Evolutionary conservation across 2,113 vertebrate genomes (phyloP), one percentile per base, ranked within the genome.

Genomic region (Pimephales promelas): DNA sequence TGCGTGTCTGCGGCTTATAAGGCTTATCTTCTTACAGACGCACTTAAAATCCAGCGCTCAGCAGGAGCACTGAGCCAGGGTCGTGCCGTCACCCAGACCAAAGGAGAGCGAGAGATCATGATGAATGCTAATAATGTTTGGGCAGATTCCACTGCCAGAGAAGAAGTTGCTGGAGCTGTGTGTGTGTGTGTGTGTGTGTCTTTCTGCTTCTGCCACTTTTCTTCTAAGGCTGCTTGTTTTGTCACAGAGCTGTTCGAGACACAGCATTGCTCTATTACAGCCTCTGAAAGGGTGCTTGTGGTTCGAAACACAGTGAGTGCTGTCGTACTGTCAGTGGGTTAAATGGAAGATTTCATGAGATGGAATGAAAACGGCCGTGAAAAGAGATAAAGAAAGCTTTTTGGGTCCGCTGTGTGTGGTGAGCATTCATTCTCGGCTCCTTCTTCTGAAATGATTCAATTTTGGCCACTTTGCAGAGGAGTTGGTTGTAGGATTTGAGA

Each of bases 21-120:
- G 82, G 43, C 78, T 83, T 54, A 83, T 79, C 75, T 84, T 59
- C 78, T 81, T 87, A 84, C 66, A 86, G 52, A 49, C 43, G 20
- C 52, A 40, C 74, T 86, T 77, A 83, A 76, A 68, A 70, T 81
- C 79, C 79, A 68, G 24, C 31, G 28, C 72, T 85, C 56, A 34
- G 43, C 47, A 61, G 61, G 80, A 78, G 61, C 71, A 49, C 61
- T 78, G 62, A 28, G 73, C 26, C 14, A 52, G 70, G 85, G 74
- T 64, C 43, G 72, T 14, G 66, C 61, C n/a, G 56, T 83, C 64
- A 86, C 72, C 22, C 54, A 83, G 71, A 83, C 54, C 26, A 31
- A 74, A 20, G 11, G 59, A 49, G 56, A 71, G n/a, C 14, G 45
- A 76, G 43, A 72, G 68, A 83, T 68, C 9, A 78, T 40, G 74